Base-by-base conservation (phyloP, 2,113 vertebrate genomes). In the Gulo gulo region DNA sequence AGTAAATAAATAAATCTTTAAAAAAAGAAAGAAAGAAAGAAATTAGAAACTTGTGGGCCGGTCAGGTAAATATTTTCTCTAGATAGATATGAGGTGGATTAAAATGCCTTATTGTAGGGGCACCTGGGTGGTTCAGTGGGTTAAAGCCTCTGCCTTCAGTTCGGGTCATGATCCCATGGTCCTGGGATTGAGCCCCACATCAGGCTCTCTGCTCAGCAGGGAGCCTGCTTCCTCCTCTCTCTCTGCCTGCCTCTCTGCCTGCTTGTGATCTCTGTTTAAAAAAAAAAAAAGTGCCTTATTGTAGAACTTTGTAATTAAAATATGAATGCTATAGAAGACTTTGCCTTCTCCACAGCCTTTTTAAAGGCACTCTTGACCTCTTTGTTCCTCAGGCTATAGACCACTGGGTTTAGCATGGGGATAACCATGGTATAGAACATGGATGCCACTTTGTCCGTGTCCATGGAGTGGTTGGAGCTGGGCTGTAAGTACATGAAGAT, bases 401-500 rank as follows among this genome's bases (percentile, higher is more conserved):
- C 61, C 63, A 96, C 21, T 0, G 90, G 90, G 2, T 97, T 97
- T 67, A 96, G 42, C 96, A 96, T 95, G 59, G 86, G 94, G n/a
- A 97, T 55, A 14, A 96, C 34, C 24, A 84, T 55, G 6, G 81
- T 24, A 5, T 91, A 95, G 69, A 96, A 96, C 16, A 97, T n/a
- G 1, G 97, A 97, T 0, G 93, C 90, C 18, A 93, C 16, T 55
- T 97, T 93, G 29, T 97, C 96, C 0, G 24, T 91, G 34, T 18
- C 52, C 95, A 97, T 88, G 55, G 69, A 91, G 12, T 97, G 96
- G 15, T 61, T 84, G 45, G 90, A 91, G 47, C 69, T 93, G 39
- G 96, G 96, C 39, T 91, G 55, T 59, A 97, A 20, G 57, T 97
- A 97, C 97, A 81, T 92, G 55, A 97, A 97, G 11, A 45, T 67